A percentile compares a stretch with the other conserved stretches of the same genome.
Conservation (phyloP, 2,888 invertebrate species). For the Noctua fimbriata region DNA sequence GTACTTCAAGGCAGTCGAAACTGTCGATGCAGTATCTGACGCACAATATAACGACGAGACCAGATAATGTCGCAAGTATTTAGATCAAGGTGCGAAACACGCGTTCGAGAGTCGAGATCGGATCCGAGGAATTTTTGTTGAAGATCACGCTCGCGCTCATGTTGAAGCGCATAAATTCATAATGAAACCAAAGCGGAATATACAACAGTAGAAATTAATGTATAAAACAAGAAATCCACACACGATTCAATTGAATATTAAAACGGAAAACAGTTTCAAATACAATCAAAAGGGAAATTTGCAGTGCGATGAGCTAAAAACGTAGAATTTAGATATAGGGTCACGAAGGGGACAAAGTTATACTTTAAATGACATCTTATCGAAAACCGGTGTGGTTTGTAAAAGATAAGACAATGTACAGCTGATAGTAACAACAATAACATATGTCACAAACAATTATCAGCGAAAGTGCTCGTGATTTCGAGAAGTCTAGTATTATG, state of each 20-base stretch:
- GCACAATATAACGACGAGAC: slow-evolving; percentile 80
- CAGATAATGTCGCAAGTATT: slow-evolving; percentile 90
- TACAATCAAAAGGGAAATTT: slow-evolving; percentile 47
- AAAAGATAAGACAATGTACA: slow-evolving; percentile 47
- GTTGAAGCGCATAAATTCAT: slow-evolving; percentile 82
- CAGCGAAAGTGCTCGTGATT: slow-evolving; percentile 42
- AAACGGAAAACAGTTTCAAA: slow-evolving; percentile 50
- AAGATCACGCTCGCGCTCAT: slow-evolving; percentile 84
- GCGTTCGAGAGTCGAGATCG: slow-evolving; percentile 88
- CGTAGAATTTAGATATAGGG: slow-evolving; percentile 19
- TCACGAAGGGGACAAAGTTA: slow-evolving; percentile 29
- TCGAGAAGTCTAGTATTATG: slow-evolving; percentile 28
- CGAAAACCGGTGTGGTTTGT: slow-evolving; percentile 35
- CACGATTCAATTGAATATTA: slow-evolving; percentile 65
- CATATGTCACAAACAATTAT: slow-evolving; percentile 37
- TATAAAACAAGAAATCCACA: slow-evolving; percentile 55
- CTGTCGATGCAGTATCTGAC: slow-evolving; percentile 79
- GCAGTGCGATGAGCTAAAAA: slow-evolving; percentile 23
- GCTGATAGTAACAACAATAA: slow-evolving; percentile 52
- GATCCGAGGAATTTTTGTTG: slow-evolving; percentile 87
- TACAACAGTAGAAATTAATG: slow-evolving; percentile 67
- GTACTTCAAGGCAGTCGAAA: slow-evolving; percentile 68
- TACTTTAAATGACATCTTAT: slow-evolving; percentile 49
- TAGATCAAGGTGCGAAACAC: slow-evolving; percentile 90
- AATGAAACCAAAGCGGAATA: slow-evolving; percentile 80